phyloP scores from a whole-genome alignment of 2,797 vertebrate species.

The Hirundo rustica region DNA sequence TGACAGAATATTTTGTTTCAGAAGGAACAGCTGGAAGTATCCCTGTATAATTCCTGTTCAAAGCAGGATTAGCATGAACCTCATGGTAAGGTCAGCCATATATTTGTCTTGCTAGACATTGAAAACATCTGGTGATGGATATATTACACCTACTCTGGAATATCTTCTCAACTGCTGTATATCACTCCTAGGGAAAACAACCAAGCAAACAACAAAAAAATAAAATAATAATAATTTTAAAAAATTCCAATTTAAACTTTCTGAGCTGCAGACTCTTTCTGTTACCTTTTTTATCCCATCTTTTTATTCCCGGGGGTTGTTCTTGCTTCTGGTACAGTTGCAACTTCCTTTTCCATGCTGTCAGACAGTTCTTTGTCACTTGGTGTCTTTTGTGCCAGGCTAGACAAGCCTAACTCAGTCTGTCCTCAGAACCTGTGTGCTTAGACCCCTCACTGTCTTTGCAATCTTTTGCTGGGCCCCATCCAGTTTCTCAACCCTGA shows the following conservation, averaged over 20 bases:
- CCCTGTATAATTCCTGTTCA: not conserved
- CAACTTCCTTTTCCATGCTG: not conserved
- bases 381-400: not conserved
- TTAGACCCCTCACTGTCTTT: not conserved
- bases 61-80: not conserved
- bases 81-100: not conserved
- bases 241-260: not conserved
- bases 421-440: not conserved
- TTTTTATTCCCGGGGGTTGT: not conserved
- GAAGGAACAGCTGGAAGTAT: not conserved
- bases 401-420: not conserved
- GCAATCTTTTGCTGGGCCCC: rapidly evolving
- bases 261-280: not conserved
- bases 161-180: not conserved
- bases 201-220: not conserved
- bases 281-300: not conserved
- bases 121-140: not conserved
- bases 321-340: not conserved
- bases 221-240: not conserved
- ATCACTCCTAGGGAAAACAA: not conserved
- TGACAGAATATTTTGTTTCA: not conserved
- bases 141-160: not conserved
- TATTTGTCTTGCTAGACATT: not conserved
- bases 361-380: not conserved
- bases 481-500: not conserved